Percentiles rank a stretch among this genome's conserved stretches.
Evolutionary conservation across 2,888 invertebrate genomes (phyloP).

Genomic region (Tortrix viridana): DNA sequence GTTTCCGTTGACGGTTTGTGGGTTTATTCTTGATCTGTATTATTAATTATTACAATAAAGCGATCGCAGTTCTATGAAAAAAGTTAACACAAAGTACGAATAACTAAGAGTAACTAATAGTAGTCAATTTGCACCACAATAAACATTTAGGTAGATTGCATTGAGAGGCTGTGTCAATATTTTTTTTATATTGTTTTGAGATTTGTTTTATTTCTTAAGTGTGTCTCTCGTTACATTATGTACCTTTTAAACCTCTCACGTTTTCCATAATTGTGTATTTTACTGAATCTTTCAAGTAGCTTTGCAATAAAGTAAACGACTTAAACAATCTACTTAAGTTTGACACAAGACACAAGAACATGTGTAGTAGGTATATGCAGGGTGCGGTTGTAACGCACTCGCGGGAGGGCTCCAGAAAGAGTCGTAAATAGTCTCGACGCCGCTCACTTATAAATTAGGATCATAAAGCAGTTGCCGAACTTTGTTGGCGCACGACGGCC

Average conservation of each 20-base stretch:
- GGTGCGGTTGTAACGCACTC: conserved; percentile 67
- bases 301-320: background rate
- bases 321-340: conserved; percentile 19
- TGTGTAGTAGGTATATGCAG: conserved; percentile 34
- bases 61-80: too few relatives aligned
- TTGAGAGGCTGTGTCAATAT: too few relatives aligned
- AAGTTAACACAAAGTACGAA: too few relatives aligned
- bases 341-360: conserved; percentile 30
- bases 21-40: background rate
- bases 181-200: too few relatives aligned
- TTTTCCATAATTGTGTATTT: background rate
- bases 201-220: too few relatives aligned
- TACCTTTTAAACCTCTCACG: too few relatives aligned
- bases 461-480: conserved; percentile 83
- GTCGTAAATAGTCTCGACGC: conserved; percentile 77
- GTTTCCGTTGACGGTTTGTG: background rate
- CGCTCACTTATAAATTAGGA: conserved; percentile 84
- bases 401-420: conserved; percentile 76
- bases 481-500: conserved; percentile 80
- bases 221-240: too few relatives aligned
- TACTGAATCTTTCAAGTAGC: background rate
- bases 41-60: background rate
- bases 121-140: too few relatives aligned
- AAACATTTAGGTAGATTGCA: too few relatives aligned
- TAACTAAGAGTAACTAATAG: too few relatives aligned